Evolutionary conservation across 2,113 vertebrate species (phyloP), one percentile per base, ranked within the genome.

Genomic region (Procavia capensis): DNA sequence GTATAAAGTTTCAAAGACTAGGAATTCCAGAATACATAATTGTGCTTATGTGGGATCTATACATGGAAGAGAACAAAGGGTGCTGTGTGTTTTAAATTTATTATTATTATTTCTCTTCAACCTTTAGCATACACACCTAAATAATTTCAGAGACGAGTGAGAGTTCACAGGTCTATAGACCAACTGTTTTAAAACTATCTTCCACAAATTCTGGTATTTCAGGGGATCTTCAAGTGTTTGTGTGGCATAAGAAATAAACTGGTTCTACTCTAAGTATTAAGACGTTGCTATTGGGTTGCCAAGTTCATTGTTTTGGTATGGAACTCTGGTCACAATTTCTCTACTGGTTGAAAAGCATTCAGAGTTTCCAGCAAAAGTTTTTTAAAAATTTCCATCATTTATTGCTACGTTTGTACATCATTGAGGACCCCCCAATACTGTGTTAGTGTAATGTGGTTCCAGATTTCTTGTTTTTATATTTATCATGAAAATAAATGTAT

Each of bases 271-370:
- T 39, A 88, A 93, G 76, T 72, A 82, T 47, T 85, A 88, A 93
- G 27, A 25, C 43, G 63, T 61, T 83, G 80, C 47, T 68, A 41
- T 59, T 72, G 43, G 29, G 63, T 45, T 74, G 17, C 24, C 59
- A 83, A 24, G 9, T 31, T 59, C 3, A 61, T 47, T 70, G 64
- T 39, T 90, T 95, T 66, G 39, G 16, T 87, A 59, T 9, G 78
- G 54, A 90, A 43, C 45, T 88, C 34, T 81, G 13, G 6, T 76
- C 66, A 72, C 45, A 75, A 29, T 78, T 85, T 93, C 3, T 59
- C 34, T 90, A 27, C 31, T 92, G 70, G 88, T 63, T 92, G 11
- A 82, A 95, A 92, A 89, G n/a, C 61, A 27, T 31, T 8, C 70
- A 63, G 31, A 59, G 22, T 92, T 34, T 27, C 39, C 20, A 68